A percentile compares a stretch with the other conserved stretches of the same genome.
Conservation (phyloP, 2,797 vertebrate species). For the Sebastes dallii region DNA sequence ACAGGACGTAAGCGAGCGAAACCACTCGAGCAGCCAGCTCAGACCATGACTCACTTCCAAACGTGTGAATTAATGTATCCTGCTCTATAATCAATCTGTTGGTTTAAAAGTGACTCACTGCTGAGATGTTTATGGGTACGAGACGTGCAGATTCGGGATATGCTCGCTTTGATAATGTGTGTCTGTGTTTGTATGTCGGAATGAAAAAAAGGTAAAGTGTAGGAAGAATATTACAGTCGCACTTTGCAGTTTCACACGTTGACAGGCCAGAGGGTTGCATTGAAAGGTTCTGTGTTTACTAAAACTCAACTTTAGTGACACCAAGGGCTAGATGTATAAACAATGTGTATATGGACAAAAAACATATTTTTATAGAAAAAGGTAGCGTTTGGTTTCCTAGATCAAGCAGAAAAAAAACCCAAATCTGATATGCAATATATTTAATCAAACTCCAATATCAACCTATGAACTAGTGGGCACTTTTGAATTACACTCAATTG, state of each 20-base stretch:
- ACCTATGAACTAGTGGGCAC: too few species aligned
- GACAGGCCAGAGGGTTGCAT: not conserved
- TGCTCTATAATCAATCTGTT: constrained; percentile 40
- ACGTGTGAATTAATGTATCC: constrained; percentile 23
- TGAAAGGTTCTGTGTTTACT: not conserved
- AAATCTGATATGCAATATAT: not conserved
- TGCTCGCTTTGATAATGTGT: not conserved
- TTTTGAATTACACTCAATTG: too few species aligned
- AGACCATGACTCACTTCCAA: constrained; percentile 30
- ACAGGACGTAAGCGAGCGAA: constrained; percentile 4
- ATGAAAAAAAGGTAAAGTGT: too few species aligned
- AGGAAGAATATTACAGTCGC: not conserved
- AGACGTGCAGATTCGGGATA: not conserved
- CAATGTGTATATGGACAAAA: not conserved
- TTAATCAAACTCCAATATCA: not conserved
- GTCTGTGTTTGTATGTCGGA: not conserved
- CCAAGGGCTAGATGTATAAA: not conserved
- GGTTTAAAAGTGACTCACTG: constrained; percentile 29
- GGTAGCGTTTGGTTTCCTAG: not conserved
- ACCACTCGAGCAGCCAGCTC: not conserved
- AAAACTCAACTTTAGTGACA: not conserved
- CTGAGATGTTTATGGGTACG: constrained; percentile 7
- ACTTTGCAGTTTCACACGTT: not conserved
- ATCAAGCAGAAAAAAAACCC: not conserved
- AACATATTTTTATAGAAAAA: not conserved